Conservation (phyloP, 2,888 invertebrate species). For the Dryocosmus kuriphilus region DNA sequence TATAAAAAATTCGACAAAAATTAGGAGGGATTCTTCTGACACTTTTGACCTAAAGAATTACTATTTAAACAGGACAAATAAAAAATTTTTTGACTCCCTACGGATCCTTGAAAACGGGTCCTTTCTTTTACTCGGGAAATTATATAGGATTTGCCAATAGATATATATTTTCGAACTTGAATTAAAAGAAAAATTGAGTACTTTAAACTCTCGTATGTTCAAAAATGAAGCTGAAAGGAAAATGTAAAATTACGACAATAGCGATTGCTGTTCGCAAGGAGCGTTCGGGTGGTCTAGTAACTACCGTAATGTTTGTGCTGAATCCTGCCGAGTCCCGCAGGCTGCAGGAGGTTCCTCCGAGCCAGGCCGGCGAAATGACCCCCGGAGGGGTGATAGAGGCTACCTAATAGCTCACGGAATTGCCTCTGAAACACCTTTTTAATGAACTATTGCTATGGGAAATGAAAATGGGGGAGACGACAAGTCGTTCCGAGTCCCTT, state of each 20-base stretch:
- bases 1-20: no score
- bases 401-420: conserved; percentile 85
- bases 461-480: conserved; percentile 78
- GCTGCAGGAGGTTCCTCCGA: conserved; percentile 57
- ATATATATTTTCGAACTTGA: not conserved
- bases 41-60: no score
- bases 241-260: conserved; percentile 44
- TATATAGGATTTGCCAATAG: no score
- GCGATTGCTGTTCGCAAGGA: conserved; percentile 54
- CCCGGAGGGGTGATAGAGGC: conserved; percentile 80
- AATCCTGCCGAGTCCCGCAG: conserved; percentile 66
- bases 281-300: conserved; percentile 67
- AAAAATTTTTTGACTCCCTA: no score
- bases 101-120: no score
- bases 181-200: not conserved
- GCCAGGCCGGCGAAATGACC: conserved; percentile 74
- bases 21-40: no score
- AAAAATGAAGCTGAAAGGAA: not conserved
- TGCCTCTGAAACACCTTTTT: conserved; percentile 87
- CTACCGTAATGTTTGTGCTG: conserved; percentile 72
- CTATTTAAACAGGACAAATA: no score
- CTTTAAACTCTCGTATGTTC: not conserved
- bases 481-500: conserved; percentile 59
- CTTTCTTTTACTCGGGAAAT: no score
- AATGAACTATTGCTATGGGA: conserved; percentile 83